Conservation (phyloP, 2,797 vertebrate genomes). For the Columba guinea region DNA sequence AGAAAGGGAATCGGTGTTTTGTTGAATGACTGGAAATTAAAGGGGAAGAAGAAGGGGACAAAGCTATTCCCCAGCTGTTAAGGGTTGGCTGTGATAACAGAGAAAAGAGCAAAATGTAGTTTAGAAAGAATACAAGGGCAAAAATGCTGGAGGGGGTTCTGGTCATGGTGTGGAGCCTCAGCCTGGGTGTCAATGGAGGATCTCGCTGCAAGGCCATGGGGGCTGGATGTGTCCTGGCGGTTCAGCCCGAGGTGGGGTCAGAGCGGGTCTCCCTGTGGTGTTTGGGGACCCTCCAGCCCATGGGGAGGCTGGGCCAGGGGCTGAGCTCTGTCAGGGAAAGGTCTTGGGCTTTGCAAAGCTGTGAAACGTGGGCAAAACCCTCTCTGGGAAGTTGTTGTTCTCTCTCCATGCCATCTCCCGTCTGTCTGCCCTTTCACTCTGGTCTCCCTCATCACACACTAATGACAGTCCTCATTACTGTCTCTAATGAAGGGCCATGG, state of each 20-base stretch:
- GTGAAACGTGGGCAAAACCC: neutral
- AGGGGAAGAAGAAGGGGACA: neutral
- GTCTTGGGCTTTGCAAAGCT: neutral
- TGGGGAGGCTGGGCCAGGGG: neutral
- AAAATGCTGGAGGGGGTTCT: neutral
- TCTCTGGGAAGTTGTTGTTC: neutral
- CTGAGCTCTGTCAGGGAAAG: neutral
- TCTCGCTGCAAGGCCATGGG: accelerated
- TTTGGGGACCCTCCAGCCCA: neutral
- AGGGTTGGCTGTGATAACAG: neutral
- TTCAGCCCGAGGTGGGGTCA: neutral
- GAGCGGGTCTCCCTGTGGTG: accelerated
- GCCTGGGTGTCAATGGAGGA: accelerated
- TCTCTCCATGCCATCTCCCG: neutral
- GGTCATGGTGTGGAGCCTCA: neutral
- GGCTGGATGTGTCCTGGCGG: neutral
- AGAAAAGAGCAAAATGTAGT: neutral
- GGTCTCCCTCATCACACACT: neutral
- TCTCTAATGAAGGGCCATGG: neutral
- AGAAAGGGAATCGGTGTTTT: neutral
- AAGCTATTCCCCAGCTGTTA: neutral
- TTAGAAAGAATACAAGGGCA: neutral
- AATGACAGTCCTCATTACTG: neutral
- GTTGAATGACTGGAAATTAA: neutral
- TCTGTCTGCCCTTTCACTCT: neutral